These are phyloP conservation scores for Salarias fasciatus DNA, from an alignment of 2,797 vertebrate genomes.

Conservation along the genomic window DNA sequence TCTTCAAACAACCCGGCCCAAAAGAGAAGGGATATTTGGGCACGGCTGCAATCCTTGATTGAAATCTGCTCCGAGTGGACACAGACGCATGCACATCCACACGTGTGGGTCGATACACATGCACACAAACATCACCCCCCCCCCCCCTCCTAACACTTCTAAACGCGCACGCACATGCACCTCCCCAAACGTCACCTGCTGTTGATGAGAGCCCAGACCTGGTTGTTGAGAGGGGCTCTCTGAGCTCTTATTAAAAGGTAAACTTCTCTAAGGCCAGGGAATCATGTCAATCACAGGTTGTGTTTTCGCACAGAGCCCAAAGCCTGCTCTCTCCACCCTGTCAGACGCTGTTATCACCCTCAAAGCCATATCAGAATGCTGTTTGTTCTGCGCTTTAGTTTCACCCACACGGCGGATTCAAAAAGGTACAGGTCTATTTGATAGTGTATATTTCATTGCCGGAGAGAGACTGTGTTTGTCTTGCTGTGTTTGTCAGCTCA, in stretches of 20 bases:
- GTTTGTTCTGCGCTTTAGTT: conserved; percentile 97
- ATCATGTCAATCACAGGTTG: conserved; percentile 84
- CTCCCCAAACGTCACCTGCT: conserved; percentile 56
- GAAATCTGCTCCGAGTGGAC: conserved; percentile 83
- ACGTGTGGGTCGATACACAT: conserved; percentile 18
- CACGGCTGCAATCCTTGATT: conserved; percentile 79
- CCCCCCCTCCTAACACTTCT: conserved; percentile 37
- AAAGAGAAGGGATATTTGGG: conserved; percentile 80
- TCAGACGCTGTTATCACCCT: conserved; percentile 91
- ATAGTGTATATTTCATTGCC: conserved; percentile 86
- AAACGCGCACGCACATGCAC: conserved; percentile 19
- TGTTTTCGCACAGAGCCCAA: conserved; percentile 78
- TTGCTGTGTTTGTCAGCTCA: conserved; percentile 83
- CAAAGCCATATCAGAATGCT: conserved; percentile 91
- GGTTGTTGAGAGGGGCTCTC: conserved; percentile 73
- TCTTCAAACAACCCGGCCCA: conserved; percentile 83
- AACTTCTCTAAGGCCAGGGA: conserved; percentile 82
- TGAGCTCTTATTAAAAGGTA: conserved; percentile 87
- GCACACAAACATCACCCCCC: not conserved
- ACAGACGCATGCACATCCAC: conserved; percentile 17
- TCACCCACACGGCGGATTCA: conserved; percentile 88
- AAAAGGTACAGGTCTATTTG: conserved; percentile 89
- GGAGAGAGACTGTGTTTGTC: conserved; percentile 86
- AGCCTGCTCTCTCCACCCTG: conserved; percentile 82
- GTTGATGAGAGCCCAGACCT: conserved; percentile 58